Percentiles rank a stretch among this genome's conserved stretches.
Conservation (phyloP, 2,113 vertebrate species). For the Clarias batrachus region DNA sequence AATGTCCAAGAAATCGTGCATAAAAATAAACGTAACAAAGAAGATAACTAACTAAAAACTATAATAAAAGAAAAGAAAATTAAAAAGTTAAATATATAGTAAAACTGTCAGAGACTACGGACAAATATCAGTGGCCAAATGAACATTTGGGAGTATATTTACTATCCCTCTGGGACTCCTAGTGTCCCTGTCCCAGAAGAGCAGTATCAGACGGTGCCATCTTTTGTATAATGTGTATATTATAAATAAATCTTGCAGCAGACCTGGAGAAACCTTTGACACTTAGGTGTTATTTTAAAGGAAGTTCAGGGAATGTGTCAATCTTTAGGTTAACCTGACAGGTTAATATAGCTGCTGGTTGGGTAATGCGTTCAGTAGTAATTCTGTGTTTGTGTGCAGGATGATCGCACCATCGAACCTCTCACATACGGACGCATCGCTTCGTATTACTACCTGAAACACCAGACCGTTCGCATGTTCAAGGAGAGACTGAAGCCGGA, state of each 20-base stretch:
- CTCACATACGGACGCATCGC: slow-evolving; percentile 85
- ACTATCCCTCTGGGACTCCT: not conserved
- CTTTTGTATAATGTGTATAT: not conserved
- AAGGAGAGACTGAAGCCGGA: slow-evolving; percentile 87
- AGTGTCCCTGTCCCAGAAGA: not conserved
- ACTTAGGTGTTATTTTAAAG: not conserved
- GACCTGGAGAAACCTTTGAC: not conserved
- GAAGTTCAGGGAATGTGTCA: not conserved
- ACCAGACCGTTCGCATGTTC: slow-evolving; percentile 89
- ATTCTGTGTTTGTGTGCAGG: slow-evolving; percentile 67
- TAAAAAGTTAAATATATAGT: not conserved
- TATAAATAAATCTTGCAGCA: not conserved
- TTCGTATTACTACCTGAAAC: slow-evolving; percentile 96
- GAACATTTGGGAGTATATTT: slow-evolving; percentile 23
- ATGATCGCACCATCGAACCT: slow-evolving; percentile 83
- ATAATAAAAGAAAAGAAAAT: not conserved
- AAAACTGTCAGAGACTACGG: not conserved
- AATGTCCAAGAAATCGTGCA: not conserved
- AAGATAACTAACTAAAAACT: not conserved
- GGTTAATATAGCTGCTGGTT: not conserved
- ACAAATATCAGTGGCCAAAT: slow-evolving; percentile 7
- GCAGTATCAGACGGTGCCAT: not conserved
- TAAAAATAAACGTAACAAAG: not conserved
- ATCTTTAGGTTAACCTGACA: not conserved
- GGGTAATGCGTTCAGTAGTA: not conserved